phyloP scores from a whole-genome alignment of 1,140 invertebrate genomes.

The Nixonia krombeini region DNA sequence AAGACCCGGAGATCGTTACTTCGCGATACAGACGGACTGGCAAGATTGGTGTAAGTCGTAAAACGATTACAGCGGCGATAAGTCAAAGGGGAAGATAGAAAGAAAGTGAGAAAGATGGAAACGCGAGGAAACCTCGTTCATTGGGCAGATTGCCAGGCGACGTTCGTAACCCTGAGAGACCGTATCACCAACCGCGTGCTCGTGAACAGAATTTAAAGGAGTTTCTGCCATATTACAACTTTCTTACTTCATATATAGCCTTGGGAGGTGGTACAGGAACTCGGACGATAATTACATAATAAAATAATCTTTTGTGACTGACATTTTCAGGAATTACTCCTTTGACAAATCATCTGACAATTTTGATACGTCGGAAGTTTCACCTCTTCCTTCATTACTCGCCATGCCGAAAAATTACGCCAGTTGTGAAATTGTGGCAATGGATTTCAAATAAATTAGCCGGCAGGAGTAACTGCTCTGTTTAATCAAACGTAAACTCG shows the following conservation, averaged over 20 bases:
- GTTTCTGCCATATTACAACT: constrained; percentile 40
- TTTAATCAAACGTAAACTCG: too few relatives aligned
- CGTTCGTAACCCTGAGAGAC: constrained; percentile 36
- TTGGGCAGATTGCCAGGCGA: constrained; percentile 39
- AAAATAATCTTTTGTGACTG: constrained; percentile 26
- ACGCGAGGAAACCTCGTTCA: constrained; percentile 29
- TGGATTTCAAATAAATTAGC: too few relatives aligned
- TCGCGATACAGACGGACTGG: neutral
- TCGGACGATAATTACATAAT: constrained; percentile 37
- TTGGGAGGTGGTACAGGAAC: constrained; percentile 13
- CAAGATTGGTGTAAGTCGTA: neutral
- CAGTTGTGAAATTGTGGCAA: too few relatives aligned
- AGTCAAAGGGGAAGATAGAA: constrained; percentile 27
- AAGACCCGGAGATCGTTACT: neutral
- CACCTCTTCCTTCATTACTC: too few relatives aligned
- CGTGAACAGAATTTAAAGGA: constrained; percentile 42
- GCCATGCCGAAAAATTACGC: too few relatives aligned
- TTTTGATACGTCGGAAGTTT: too few relatives aligned
- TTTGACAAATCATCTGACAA: too few relatives aligned
- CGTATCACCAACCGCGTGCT: constrained; percentile 31
- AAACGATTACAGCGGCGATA: constrained; percentile 24
- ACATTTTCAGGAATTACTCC: constrained; percentile 13
- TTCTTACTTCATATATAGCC: constrained; percentile 36
- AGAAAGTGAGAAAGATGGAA: constrained; percentile 37
- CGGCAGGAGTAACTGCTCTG: too few relatives aligned